Evolutionary conservation across 2,113 vertebrate genomes (phyloP).

Genomic region (Azemiops feae): DNA sequence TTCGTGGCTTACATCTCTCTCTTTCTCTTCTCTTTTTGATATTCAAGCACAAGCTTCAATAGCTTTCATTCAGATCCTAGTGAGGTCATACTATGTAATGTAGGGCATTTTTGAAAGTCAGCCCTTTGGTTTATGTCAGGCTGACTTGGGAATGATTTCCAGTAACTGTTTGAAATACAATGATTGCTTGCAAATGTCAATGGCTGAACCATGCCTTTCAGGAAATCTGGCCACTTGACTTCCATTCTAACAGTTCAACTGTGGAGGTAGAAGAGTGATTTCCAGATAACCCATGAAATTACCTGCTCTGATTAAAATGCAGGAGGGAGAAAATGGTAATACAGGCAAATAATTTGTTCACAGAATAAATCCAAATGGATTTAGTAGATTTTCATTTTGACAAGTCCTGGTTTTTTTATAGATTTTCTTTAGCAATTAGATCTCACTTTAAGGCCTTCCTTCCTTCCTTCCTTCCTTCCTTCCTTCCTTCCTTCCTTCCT

Average conservation of each 20-base stretch:
- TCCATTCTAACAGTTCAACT: not conserved
- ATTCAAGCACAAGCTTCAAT: not conserved
- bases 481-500: not conserved
- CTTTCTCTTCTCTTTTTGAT: not conserved
- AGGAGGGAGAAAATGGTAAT: not conserved
- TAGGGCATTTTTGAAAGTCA: conserved; percentile 21
- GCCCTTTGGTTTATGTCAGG: not conserved
- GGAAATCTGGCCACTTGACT: not conserved
- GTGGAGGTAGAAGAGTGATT: not conserved
- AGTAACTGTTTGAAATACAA: not conserved
- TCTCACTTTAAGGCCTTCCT: not conserved
- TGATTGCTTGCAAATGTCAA: not conserved
- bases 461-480: too few species aligned
- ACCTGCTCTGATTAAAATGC: not conserved
- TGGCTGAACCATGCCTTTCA: not conserved
- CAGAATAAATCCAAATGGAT: not conserved
- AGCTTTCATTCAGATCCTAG: conserved; percentile 17
- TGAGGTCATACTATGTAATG: not conserved
- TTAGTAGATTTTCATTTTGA: not conserved
- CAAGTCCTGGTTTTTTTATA: not conserved
- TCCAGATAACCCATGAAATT: not conserved
- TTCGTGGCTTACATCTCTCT: conserved; percentile 11
- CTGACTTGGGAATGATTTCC: not conserved
- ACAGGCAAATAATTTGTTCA: not conserved
- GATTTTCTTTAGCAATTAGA: not conserved